Evolutionary conservation across 2,113 vertebrate species (phyloP).

Genomic region (Rhineura floridana): DNA sequence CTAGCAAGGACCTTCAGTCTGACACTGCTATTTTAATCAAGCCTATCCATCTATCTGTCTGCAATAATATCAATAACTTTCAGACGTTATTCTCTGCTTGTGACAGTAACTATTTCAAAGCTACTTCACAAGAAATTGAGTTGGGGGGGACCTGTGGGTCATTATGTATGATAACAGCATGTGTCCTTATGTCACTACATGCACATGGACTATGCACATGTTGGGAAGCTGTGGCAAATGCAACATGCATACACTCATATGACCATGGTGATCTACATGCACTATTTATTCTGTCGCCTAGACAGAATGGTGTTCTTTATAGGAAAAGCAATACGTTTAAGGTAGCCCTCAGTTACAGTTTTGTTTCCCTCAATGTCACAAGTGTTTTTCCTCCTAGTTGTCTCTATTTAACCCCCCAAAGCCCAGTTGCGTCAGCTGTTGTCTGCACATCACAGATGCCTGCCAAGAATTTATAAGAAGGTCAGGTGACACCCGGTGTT

Average conservation of each 20-base stretch:
- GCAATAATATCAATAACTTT: neutral
- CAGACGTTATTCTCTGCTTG: neutral
- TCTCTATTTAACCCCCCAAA: neutral
- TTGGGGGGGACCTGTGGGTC: neutral
- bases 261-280: too few species aligned
- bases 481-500: slow-evolving; percentile 52
- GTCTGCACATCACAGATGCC: slow-evolving; percentile 46
- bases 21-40: neutral
- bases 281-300: neutral
- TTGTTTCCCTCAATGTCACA: neutral
- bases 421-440: slow-evolving; percentile 45
- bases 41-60: neutral
- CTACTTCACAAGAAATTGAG: neutral
- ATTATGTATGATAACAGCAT: neutral
- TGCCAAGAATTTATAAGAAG: slow-evolving; percentile 38
- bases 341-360: neutral
- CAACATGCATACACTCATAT: neutral
- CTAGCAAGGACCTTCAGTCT: neutral
- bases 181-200: neutral
- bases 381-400: neutral
- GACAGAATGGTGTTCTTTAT: neutral
- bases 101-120: neutral
- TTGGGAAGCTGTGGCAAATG: neutral
- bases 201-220: neutral
- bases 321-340: neutral